These are phyloP conservation scores for Hirudo medicinalis DNA, from an alignment of 1,140 invertebrate genomes.

Conservation along the genomic window DNA sequence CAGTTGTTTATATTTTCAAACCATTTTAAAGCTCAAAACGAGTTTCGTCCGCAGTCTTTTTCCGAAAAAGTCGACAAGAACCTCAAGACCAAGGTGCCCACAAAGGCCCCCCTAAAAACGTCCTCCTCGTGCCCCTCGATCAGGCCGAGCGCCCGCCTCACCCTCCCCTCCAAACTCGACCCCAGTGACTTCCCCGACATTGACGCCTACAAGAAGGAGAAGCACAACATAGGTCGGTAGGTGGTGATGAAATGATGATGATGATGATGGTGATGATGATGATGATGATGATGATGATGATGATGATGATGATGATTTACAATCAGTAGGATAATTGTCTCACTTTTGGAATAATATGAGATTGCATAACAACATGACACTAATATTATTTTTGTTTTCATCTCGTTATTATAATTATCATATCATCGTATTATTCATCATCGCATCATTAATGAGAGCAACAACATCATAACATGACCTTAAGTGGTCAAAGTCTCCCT, in stretches of 20 bases:
- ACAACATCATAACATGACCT: too few relatives aligned
- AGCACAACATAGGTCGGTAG: background rate
- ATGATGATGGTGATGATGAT: too few relatives aligned
- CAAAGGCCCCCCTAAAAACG: background rate
- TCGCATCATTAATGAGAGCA: too few relatives aligned
- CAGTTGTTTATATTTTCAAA: too few relatives aligned
- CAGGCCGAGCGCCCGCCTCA: background rate
- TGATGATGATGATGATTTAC: background rate
- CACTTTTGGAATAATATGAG: too few relatives aligned
- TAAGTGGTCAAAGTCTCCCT: too few relatives aligned
- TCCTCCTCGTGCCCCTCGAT: conserved; percentile 1
- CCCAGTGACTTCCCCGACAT: conserved; percentile 1
- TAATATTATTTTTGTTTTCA: background rate
- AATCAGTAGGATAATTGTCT: too few relatives aligned
- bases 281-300: too few relatives aligned
- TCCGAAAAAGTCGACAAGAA: background rate
- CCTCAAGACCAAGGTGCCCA: background rate
- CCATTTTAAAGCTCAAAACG: too few relatives aligned
- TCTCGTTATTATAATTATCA: background rate
- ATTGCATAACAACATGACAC: too few relatives aligned
- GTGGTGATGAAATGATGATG: too few relatives aligned
- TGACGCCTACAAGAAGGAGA: conserved; percentile 3
- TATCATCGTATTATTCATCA: too few relatives aligned
- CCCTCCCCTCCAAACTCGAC: background rate
- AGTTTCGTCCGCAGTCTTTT: background rate